These are phyloP conservation scores for Eulemur mongoz DNA, from an alignment of 2,797 vertebrate genomes.

Conservation along the genomic window DNA sequence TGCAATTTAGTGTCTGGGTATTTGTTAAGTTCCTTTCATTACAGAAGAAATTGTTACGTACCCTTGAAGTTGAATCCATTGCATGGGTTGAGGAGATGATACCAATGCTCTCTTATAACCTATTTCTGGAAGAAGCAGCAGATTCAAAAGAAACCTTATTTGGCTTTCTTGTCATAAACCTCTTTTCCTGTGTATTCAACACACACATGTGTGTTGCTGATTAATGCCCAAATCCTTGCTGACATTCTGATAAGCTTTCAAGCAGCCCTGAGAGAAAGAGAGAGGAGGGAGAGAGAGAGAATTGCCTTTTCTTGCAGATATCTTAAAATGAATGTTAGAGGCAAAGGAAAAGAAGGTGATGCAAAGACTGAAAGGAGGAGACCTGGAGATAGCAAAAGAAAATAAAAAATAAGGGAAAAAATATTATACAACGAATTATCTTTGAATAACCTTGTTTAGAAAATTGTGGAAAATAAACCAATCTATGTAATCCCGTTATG, in stretches of 20 bases:
- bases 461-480: constrained; percentile 67
- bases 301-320: constrained; percentile 42
- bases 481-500: constrained; percentile 81
- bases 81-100: neutral
- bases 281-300: too few species aligned
- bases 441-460: constrained; percentile 82
- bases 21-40: constrained; percentile 49
- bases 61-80: constrained; percentile 49
- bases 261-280: neutral
- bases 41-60: neutral
- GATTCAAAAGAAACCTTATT: neutral
- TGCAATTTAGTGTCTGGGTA: constrained; percentile 56
- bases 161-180: constrained; percentile 21
- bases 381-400: constrained; percentile 15
- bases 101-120: neutral
- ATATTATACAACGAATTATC: constrained; percentile 10
- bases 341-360: neutral
- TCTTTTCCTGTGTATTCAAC: neutral
- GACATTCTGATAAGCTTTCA: constrained; percentile 67
- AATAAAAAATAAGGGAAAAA: neutral
- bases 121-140: neutral
- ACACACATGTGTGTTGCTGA: constrained; percentile 41
- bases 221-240: constrained; percentile 64
- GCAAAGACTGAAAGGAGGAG: constrained; percentile 11
- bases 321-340: constrained; percentile 34